Evolutionary conservation across 2,888 invertebrate species (phyloP).

Genomic region (Hyposoter dolosus): DNA sequence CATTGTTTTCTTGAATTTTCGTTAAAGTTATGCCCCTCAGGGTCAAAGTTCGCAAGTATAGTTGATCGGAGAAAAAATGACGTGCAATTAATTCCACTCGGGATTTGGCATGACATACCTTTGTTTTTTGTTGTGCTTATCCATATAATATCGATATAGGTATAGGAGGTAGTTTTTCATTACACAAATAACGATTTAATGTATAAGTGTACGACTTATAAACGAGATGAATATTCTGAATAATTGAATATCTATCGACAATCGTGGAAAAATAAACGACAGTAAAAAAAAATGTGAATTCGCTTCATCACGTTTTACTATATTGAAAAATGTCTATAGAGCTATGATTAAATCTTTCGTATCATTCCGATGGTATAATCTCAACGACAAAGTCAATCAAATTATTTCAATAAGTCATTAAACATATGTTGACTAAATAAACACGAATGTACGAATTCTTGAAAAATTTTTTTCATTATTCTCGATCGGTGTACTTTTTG

Average conservation of each 20-base stretch:
- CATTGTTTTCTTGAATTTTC: not conserved
- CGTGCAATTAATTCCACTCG: not conserved
- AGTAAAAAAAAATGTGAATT: conserved; percentile 28
- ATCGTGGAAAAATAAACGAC: conserved; percentile 10
- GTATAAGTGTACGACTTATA: conserved; percentile 11
- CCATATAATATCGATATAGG: not conserved
- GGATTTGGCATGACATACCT: not conserved
- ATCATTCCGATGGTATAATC: not conserved
- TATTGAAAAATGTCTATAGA: conserved; percentile 6
- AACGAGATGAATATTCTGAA: conserved; percentile 21
- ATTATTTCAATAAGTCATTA: not conserved
- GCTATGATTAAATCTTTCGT: not conserved
- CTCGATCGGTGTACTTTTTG: not conserved
- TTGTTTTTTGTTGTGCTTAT: not conserved
- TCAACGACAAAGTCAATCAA: not conserved
- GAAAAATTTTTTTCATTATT: not conserved
- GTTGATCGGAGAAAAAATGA: not conserved
- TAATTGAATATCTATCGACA: conserved; percentile 7
- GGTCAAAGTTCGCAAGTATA: not conserved
- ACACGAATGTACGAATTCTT: not conserved
- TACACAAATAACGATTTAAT: conserved; percentile 1
- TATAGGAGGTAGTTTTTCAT: conserved; percentile 7
- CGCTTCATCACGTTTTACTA: conserved; percentile 23
- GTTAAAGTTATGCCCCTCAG: not conserved
- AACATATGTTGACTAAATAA: not conserved